Evolutionary conservation across 2,113 vertebrate genomes (phyloP), one percentile per base, ranked within the genome.

Genomic region (Benitochromis conjunctus): DNA sequence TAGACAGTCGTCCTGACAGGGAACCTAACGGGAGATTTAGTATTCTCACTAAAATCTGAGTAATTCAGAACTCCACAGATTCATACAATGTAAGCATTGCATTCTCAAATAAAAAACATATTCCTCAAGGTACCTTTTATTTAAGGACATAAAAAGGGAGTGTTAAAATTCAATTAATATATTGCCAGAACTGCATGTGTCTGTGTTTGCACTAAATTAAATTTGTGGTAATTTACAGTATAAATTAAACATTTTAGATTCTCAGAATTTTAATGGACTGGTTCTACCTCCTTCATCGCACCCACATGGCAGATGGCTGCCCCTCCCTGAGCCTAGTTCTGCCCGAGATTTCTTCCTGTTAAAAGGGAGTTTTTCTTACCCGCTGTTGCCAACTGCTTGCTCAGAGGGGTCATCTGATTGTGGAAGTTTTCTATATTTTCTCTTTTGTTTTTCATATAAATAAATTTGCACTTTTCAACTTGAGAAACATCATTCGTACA

Each of bases 401-500:
- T 57, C 24, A 29, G 8, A 57, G 0, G 56, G 56, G 56, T 57
- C 31, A 36, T 43, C 41, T 43, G 11, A 43, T 43, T 12, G 58
- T 62, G 19, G 58, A 31, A 19, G 16, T 62, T 62, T 62, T 19
- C 58, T 62, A 11, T 34, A 34, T 19, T 60, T 19, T 60, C 5
- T 8, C 26, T 62, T 60, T 16, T 60, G 34, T 60, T 29, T 31
- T 31, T 10, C 29, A 34, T 60, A 34, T 60, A 60, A 60, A 34
- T 60, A 60, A 18, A 60, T 60, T 60, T 60, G 57, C 16, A 34
- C 57, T 60, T 60, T 34, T 60, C 57, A 60, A 34, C 29, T 60
- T 60, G 31, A 60, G 8, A 60, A 60, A 60, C 8, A 26, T 56
- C 21, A 56, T 56, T 56, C 1, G 0, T 7, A 7, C 21, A 56